These are phyloP conservation scores for Ameiurus melas DNA, from an alignment of 2,113 vertebrate species.

Conservation along the genomic window DNA sequence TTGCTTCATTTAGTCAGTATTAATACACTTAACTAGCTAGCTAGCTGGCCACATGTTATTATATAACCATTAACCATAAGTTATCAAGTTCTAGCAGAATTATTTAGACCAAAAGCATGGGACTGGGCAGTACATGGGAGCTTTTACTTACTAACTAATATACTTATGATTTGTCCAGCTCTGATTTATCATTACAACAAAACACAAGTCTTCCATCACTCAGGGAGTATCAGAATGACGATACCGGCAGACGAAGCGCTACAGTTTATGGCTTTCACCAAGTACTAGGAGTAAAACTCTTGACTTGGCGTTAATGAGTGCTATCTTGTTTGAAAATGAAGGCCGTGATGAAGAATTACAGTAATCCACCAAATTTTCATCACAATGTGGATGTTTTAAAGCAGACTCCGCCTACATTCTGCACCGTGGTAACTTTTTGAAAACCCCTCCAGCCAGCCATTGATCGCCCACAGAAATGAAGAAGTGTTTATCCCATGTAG, in stretches of 20 bases:
- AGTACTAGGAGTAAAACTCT: background rate
- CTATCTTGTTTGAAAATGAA: too few species aligned
- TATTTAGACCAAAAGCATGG: too few species aligned
- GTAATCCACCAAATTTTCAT: too few species aligned
- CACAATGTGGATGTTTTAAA: background rate
- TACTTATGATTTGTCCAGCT: too few species aligned
- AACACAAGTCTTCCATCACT: too few species aligned
- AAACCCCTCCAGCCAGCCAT: constrained; percentile 6
- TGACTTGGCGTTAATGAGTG: too few species aligned
- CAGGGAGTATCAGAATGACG: too few species aligned
- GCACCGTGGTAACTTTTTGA: background rate
- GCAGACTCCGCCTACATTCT: background rate
- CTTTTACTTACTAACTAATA: background rate
- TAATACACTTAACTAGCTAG: background rate
- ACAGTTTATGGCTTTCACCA: background rate
- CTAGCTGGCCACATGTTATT: background rate
- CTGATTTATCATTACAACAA: too few species aligned
- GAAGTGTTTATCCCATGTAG: constrained; percentile 22
- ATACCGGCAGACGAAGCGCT: background rate
- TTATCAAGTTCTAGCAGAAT: background rate
- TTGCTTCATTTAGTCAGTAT: background rate
- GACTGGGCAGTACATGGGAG: too few species aligned
- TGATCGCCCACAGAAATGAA: constrained; percentile 39
- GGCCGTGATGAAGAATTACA: background rate
- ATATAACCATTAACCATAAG: background rate